Evolutionary conservation across 2,797 vertebrate species (phyloP).

Genomic region (Siniperca scherzeri): DNA sequence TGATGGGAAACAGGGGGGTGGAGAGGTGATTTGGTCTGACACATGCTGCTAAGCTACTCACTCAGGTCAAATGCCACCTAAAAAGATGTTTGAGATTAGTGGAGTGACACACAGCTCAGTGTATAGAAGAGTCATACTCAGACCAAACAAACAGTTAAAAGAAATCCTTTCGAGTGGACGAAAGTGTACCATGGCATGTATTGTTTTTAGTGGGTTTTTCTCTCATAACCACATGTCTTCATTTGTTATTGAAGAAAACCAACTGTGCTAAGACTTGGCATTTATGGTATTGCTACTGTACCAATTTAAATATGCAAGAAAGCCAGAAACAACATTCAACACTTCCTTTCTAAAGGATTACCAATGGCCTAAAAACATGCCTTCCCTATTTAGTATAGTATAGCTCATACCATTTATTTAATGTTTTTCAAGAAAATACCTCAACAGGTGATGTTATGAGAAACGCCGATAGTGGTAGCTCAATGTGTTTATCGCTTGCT

Average conservation of each 20-base stretch:
- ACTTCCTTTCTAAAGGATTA: background rate
- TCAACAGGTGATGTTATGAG: background rate
- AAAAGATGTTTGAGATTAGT: conserved; percentile 76
- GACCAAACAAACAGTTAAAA: conserved; percentile 31
- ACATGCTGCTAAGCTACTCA: conserved; percentile 72
- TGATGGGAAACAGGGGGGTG: conserved; percentile 28
- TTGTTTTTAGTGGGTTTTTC: background rate
- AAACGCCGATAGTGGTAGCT: background rate
- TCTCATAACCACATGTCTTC: background rate
- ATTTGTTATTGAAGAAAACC: background rate
- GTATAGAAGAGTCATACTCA: background rate
- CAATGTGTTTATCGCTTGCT: background rate
- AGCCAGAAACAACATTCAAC: background rate
- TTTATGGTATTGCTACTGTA: background rate
- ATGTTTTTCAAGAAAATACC: background rate
- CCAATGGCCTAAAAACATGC: background rate
- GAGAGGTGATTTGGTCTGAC: conserved; percentile 44
- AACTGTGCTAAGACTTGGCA: background rate
- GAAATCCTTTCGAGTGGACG: conserved; percentile 2
- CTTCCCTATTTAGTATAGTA: background rate
- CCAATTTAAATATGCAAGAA: background rate
- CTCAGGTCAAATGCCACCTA: conserved; percentile 76
- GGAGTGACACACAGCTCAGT: conserved; percentile 33
- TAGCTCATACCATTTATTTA: background rate
- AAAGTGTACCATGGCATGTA: background rate